Percentiles rank a stretch among this genome's conserved stretches.
Conservation (phyloP, 2,888 invertebrate species). For the Cheilosia pagana region DNA sequence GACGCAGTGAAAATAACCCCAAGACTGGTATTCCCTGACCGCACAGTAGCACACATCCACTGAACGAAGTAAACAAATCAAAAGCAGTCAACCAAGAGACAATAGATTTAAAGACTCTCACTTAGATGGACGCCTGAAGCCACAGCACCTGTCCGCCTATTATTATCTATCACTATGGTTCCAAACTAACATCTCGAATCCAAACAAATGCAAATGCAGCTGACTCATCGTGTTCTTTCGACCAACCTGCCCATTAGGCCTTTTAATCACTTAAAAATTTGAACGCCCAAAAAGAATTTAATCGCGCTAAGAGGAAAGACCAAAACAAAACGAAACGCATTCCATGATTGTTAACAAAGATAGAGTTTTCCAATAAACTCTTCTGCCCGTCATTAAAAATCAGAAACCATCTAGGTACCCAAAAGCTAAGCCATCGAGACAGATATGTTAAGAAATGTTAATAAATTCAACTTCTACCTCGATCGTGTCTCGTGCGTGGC, state of each 20-base stretch:
- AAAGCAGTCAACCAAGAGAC: too few relatives aligned
- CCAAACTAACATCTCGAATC: too few relatives aligned
- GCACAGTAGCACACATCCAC: too few relatives aligned
- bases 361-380: constrained; percentile 17
- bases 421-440: constrained; percentile 17
- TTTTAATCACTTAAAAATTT: constrained; percentile 47
- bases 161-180: neutral
- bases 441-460: constrained; percentile 23
- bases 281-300: constrained; percentile 22
- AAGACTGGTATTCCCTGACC: too few relatives aligned
- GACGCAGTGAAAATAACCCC: too few relatives aligned
- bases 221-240: neutral
- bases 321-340: constrained; percentile 32
- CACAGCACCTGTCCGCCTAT: neutral
- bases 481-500: constrained; percentile 31
- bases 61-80: too few relatives aligned
- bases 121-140: neutral
- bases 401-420: neutral
- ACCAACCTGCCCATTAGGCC: constrained; percentile 22
- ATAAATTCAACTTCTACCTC: constrained; percentile 43
- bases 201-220: neutral
- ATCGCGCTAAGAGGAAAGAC: neutral
- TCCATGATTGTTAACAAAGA: constrained; percentile 30
- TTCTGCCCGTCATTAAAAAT: constrained; percentile 26
- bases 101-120: neutral